Evolutionary conservation across 2,888 invertebrate genomes (phyloP), one percentile per base, ranked within the genome.

Genomic region (Capitulum mitella): DNA sequence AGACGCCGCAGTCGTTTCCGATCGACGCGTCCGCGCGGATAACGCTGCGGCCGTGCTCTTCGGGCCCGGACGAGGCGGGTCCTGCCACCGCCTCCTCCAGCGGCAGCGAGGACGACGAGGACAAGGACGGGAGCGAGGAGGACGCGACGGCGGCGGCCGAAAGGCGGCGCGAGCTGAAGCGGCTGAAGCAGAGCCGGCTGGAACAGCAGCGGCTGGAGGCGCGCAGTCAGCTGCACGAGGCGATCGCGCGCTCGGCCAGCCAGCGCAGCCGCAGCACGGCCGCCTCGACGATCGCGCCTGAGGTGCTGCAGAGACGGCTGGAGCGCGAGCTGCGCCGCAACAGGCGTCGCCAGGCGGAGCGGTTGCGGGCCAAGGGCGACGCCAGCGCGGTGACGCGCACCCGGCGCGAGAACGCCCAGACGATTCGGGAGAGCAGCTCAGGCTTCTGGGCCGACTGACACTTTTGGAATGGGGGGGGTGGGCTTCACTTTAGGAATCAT

Each of bases 351-450:
- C 90, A 90, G 85, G 89, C 88, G 81, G 81, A 85, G 83, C 90
- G 90, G 84, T 90, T 91, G 79, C 88, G 92, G 2, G 92, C 91
- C 19, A 95, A 95, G 86, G 97, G 97, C 29, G 96, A 97, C 86
- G 94, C 96, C 0, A 93, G 92, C 84, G 92, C 95, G 3, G 89
- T 90, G 1, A 94, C 93, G 0, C 89, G 95, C 81, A 87, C 87
- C 80, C 89, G 95, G 78, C 89, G 95, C 82, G 95, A 96, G 79
- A 96, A 95, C 85, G 87, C 87, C 77, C 91, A 92, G 85, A 91
- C 90, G 5, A 91, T 95, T 51, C 89, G 91, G 83, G 90, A 92
- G 82, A 90, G 90, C 43, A 80, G 74, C 3, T 48, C 64, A n/a
- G 79, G 78, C 16, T 40, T 79, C 78, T 79, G 79, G 79, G 79